Percentiles rank a stretch among this genome's conserved stretches.
Evolutionary conservation across 2,888 invertebrate genomes (phyloP).

Genomic region (Camptogramma bilineatum): DNA sequence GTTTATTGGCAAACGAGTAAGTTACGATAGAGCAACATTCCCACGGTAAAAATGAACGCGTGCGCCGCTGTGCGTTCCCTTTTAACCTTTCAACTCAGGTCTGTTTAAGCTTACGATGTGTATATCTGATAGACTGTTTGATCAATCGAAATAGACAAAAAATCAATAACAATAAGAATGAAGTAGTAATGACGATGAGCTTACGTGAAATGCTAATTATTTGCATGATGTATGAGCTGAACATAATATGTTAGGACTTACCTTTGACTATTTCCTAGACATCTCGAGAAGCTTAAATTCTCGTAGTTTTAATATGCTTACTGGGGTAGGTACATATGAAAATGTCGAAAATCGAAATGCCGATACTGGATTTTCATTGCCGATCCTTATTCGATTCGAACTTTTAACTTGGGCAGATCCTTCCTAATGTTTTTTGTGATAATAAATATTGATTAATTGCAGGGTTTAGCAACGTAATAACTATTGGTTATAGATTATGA

Average conservation of each 20-base stretch:
- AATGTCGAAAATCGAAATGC: too few relatives aligned
- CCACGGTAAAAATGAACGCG: constrained; percentile 46
- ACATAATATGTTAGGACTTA: too few relatives aligned
- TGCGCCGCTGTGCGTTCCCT: constrained; percentile 35
- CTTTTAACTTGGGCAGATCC: neutral
- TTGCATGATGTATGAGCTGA: too few relatives aligned
- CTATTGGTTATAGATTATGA: constrained; percentile 8
- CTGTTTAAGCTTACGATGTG: constrained; percentile 26
- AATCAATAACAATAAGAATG: too few relatives aligned
- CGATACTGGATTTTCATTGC: too few relatives aligned
- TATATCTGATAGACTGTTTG: constrained; percentile 21
- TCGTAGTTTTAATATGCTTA: too few relatives aligned
- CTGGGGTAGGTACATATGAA: too few relatives aligned
- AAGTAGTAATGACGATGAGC: too few relatives aligned
- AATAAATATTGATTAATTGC: constrained; percentile 22
- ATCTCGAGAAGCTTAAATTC: too few relatives aligned
- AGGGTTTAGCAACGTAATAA: constrained; percentile 2
- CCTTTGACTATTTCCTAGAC: too few relatives aligned
- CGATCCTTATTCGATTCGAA: neutral
- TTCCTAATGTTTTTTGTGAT: neutral
- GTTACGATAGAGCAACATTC: constrained; percentile 40
- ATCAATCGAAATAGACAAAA: neutral
- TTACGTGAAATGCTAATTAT: too few relatives aligned
- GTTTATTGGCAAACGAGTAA: constrained; percentile 39
- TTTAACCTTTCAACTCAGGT: constrained; percentile 41